phyloP scores from a whole-genome alignment of 2,113 vertebrate species.

The Phalacrocorax brasilianus region DNA sequence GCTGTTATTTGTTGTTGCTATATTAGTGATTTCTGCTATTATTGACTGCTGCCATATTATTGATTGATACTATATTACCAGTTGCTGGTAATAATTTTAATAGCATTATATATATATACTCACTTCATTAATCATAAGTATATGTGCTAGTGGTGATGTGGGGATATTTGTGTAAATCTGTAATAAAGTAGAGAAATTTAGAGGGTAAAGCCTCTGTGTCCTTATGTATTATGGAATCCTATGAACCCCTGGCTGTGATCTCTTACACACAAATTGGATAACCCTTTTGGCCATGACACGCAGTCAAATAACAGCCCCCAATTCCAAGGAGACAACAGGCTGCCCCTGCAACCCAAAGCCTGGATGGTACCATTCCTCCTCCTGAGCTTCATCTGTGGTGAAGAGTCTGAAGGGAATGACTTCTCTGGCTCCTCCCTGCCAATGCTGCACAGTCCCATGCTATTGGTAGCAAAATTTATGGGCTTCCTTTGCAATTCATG shows the following conservation, averaged over 20 bases:
- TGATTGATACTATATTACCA: background rate
- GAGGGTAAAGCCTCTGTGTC: background rate
- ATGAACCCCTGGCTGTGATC: accelerated
- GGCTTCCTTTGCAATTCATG: background rate
- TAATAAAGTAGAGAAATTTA: background rate
- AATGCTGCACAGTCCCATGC: background rate
- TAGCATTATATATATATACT: background rate
- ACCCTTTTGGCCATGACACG: background rate
- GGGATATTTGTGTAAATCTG: background rate
- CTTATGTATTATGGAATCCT: background rate
- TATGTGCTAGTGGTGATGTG: background rate
- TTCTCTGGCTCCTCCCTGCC: background rate
- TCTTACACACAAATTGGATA: background rate
- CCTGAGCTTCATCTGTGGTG: background rate
- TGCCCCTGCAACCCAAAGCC: background rate
- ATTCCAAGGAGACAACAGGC: background rate
- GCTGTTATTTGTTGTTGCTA: background rate
- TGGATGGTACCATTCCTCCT: background rate
- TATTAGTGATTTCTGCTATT: background rate
- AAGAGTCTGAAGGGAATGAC: background rate
- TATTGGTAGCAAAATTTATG: background rate
- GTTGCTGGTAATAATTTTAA: background rate
- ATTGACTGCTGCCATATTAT: background rate
- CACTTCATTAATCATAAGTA: background rate
- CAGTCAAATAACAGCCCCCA: background rate